phyloP scores from a whole-genome alignment of 2,797 vertebrate species.

The Odontamblyopus lacepedii region DNA sequence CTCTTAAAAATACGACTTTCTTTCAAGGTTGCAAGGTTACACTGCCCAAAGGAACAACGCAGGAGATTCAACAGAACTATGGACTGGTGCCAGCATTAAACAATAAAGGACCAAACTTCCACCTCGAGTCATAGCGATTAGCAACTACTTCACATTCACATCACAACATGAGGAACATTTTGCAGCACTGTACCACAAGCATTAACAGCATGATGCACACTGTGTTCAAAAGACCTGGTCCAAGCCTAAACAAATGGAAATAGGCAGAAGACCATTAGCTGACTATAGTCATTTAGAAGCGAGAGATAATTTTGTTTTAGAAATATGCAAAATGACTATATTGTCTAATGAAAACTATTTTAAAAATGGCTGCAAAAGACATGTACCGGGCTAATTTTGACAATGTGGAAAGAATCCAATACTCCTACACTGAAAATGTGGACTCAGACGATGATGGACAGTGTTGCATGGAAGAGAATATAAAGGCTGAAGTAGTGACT shows the following conservation, averaged over 20 bases:
- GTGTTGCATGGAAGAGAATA: too few species aligned
- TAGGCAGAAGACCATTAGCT: too few species aligned
- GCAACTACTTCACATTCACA: conserved; percentile 60
- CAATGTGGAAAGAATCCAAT: too few species aligned
- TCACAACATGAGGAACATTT: conserved; percentile 52
- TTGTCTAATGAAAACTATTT: too few species aligned
- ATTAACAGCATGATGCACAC: conserved; percentile 26
- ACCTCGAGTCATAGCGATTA: conserved; percentile 50
- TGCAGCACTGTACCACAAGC: conserved; percentile 34
- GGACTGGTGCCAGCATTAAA: conserved; percentile 37
- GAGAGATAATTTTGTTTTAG: too few species aligned
- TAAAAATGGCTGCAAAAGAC: too few species aligned
- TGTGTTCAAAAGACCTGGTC: conserved; percentile 23
- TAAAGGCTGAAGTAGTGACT: too few species aligned
- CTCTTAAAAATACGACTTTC: not conserved
- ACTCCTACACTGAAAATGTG: too few species aligned
- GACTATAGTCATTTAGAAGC: not conserved
- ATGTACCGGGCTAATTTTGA: too few species aligned
- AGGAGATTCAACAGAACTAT: conserved; percentile 4
- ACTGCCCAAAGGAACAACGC: not conserved
- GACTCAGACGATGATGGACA: too few species aligned
- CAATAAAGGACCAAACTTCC: conserved; percentile 49
- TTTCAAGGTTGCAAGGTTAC: conserved; percentile 20
- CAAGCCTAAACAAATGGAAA: not conserved
- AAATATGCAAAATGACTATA: too few species aligned